These are phyloP conservation scores for Tetramorium alpestre DNA, from an alignment of 1,140 invertebrate species.

Conservation along the genomic window DNA sequence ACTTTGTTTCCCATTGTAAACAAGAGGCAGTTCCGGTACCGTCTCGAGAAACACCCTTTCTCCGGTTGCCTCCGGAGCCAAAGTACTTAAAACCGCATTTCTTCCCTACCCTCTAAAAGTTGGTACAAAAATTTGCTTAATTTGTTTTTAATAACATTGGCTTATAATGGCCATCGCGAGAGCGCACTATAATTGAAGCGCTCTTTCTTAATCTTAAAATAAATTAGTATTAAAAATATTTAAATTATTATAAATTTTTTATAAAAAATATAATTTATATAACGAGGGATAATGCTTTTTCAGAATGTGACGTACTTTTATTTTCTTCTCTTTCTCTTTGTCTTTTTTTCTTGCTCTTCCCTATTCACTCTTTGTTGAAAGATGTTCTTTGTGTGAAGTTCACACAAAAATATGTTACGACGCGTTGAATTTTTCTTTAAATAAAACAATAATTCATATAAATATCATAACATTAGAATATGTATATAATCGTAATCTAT, in stretches of 20 bases:
- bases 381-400: too few species aligned
- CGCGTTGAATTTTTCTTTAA: neutral
- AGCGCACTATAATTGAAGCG: neutral
- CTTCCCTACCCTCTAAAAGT: constrained; percentile 29
- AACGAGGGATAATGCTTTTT: neutral
- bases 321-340: neutral
- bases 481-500: neutral
- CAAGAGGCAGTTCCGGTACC: constrained; percentile 63
- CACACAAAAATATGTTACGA: neutral
- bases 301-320: too few species aligned
- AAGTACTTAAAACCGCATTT: constrained; percentile 55
- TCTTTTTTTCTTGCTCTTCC: neutral
- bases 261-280: too few species aligned
- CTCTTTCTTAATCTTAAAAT: neutral
- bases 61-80: neutral
- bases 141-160: constrained; percentile 2
- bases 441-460: neutral
- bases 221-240: neutral
- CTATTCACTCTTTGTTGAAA: neutral
- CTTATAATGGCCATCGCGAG: neutral
- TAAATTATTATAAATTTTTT: too few species aligned
- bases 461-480: neutral
- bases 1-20: constrained; percentile 71
- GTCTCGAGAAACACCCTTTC: constrained; percentile 41
- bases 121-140: constrained; percentile 3